Base-by-base conservation (phyloP, 2,888 invertebrate species). In the Drosophila trichaetosa region DNA sequence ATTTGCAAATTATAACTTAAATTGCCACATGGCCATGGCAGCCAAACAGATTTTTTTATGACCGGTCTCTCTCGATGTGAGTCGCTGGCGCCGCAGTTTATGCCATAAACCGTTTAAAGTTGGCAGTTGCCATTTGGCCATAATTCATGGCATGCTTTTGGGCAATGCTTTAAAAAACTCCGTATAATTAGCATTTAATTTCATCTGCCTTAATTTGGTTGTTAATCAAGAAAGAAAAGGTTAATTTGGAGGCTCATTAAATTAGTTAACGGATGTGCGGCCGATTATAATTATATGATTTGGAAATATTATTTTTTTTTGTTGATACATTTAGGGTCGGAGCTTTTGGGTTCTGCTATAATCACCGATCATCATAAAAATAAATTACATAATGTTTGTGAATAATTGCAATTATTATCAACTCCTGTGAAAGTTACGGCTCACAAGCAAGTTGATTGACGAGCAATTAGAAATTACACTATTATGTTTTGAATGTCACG, bases 1-100 rank as follows among this genome's bases (percentile, higher is more conserved):
- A 83, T 89, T 87, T 88, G 74, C 73, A 73, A 87, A 85, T 89
- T 89, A 74, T 74, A 85, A 76, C 71, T 74, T 73, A 69, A 80
- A 84, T 79, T 87, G 79, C 66, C 69, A 57, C 65, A 65, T 68
- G 64, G 62, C 75, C 72, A 52, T 52, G 42, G 58, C 58, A 29
- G 24, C 1, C 24, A 54, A 24, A 60, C 70, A 33, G 36, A 60
- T 69, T 59, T 64, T 61, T 73, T 78, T 74, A 73, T 71, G 64
- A 31, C 18, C 38, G 11, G 11, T 6, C 21, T 31, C 31, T 61
- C 56, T 40, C 21, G 21, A 60, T 54, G 36, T 34, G 58, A 58
- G 27, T 54, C 59, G 49, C 13, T 16, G 33, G 42, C 61, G 80
- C 80, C 75, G 24, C 65, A 76, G 58, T 31, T 67, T 82, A 70